Conservation (phyloP, 2,113 vertebrate genomes). For the Scortum barcoo region DNA sequence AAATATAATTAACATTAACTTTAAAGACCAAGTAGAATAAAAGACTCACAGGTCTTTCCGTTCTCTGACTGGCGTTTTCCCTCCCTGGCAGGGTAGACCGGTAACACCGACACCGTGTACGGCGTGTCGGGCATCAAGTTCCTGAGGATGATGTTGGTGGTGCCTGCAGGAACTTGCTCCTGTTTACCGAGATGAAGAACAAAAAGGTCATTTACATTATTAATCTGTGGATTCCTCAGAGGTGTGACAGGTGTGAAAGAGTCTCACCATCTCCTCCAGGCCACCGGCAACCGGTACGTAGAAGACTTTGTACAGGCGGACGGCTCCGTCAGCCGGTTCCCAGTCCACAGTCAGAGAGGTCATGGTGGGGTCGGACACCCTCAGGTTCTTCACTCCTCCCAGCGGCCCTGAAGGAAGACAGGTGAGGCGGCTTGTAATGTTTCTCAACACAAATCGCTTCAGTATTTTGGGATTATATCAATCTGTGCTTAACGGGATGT, state of each 20-base stretch:
- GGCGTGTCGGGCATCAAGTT: slow-evolving; percentile 91
- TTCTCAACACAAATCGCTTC: neutral
- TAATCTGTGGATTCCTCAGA: neutral
- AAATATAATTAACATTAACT: neutral
- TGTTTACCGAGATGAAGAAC: slow-evolving; percentile 59
- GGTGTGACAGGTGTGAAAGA: too few species aligned
- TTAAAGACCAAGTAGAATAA: neutral
- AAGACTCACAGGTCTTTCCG: slow-evolving; percentile 90
- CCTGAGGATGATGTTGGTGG: slow-evolving; percentile 90
- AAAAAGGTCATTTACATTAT: neutral
- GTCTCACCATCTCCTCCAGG: slow-evolving; percentile 91
- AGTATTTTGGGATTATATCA: neutral
- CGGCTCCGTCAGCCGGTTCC: slow-evolving; percentile 95
- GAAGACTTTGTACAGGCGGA: slow-evolving; percentile 95
- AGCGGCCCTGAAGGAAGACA: slow-evolving; percentile 86
- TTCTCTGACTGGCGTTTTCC: slow-evolving; percentile 92
- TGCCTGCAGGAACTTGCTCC: slow-evolving; percentile 91
- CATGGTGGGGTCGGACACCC: slow-evolving; percentile 93
- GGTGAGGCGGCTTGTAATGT: neutral
- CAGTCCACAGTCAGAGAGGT: slow-evolving; percentile 92
- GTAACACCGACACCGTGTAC: slow-evolving; percentile 91
- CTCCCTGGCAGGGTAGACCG: slow-evolving; percentile 90
- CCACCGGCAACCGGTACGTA: slow-evolving; percentile 88
- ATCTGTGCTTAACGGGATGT: neutral
- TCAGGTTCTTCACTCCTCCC: slow-evolving; percentile 91